phyloP scores from a whole-genome alignment of 2,113 vertebrate genomes.

The Sclerurus mexicanus region DNA sequence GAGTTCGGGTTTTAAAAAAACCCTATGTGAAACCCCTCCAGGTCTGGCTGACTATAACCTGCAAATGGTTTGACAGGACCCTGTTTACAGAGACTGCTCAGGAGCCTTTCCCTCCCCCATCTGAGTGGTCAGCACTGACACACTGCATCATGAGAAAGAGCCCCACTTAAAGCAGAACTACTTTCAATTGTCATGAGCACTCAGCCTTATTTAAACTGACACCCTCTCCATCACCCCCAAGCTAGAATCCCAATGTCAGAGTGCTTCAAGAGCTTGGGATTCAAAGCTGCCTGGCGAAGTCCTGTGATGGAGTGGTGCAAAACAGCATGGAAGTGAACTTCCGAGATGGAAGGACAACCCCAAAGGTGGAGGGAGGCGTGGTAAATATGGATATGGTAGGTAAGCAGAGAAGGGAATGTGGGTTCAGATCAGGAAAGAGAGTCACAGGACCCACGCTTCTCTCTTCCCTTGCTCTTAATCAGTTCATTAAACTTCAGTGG shows the following conservation, averaged over 20 bases:
- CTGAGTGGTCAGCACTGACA: conserved; percentile 54
- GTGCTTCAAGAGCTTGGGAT: conserved; percentile 42
- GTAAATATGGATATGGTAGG: neutral
- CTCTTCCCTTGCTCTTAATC: neutral
- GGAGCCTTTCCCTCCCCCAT: conserved; percentile 32
- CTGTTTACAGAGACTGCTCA: neutral
- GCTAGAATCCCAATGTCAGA: conserved; percentile 63
- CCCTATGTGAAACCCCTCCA: neutral
- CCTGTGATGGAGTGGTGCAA: neutral
- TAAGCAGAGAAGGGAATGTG: neutral
- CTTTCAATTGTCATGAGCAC: conserved; percentile 61
- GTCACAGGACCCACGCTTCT: neutral
- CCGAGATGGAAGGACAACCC: neutral
- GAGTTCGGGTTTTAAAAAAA: neutral
- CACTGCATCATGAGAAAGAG: conserved; percentile 37
- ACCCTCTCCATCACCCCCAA: conserved; percentile 57
- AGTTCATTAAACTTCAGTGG: neutral
- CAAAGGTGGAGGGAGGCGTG: neutral
- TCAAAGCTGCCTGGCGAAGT: conserved; percentile 34
- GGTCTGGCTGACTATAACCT: conserved; percentile 22
- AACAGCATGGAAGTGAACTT: neutral
- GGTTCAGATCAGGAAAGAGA: neutral
- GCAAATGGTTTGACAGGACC: conserved; percentile 43
- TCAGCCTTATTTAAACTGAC: conserved; percentile 69
- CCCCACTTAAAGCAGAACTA: conserved; percentile 37